These are phyloP conservation scores for Nyleta sp. DNA, from an alignment of 2,888 invertebrate genomes.

Conservation along the genomic window DNA sequence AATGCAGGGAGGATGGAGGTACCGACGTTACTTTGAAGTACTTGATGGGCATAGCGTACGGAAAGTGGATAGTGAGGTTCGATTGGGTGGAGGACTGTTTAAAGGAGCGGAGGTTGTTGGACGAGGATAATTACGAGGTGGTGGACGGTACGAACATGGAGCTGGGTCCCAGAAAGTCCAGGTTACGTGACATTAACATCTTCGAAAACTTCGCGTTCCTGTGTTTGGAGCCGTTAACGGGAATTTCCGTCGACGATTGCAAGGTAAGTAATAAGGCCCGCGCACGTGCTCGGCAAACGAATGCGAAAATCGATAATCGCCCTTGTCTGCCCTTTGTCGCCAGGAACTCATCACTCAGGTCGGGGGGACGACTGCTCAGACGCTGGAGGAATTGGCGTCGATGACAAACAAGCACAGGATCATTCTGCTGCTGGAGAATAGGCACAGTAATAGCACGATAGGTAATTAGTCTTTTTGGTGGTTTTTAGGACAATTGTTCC, in stretches of 20 bases:
- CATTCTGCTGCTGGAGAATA: conserved; percentile 65
- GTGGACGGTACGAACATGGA: conserved; percentile 69
- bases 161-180: conserved; percentile 72
- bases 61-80: conserved; percentile 73
- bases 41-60: conserved; percentile 74
- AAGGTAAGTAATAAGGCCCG: conserved; percentile 66
- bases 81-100: conserved; percentile 73
- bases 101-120: conserved; percentile 60
- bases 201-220: conserved; percentile 73
- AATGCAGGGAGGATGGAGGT: conserved; percentile 61
- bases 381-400: conserved; percentile 64
- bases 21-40: conserved; percentile 75
- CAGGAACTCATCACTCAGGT: conserved; percentile 72
- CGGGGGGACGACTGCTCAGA: conserved; percentile 69
- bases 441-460: conserved; percentile 61
- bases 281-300: background rate
- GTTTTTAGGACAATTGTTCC: too few species aligned
- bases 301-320: conserved; percentile 15
- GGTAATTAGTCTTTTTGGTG: conserved; percentile 58
- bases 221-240: conserved; percentile 71
- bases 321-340: conserved; percentile 49
- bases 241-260: conserved; percentile 69
- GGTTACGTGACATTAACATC: conserved; percentile 65
- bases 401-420: conserved; percentile 61
- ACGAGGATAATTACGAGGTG: conserved; percentile 74